Evolutionary conservation across 2,888 invertebrate species (phyloP), one percentile per base, ranked within the genome.

Genomic region (Drosophila subsilvestris): DNA sequence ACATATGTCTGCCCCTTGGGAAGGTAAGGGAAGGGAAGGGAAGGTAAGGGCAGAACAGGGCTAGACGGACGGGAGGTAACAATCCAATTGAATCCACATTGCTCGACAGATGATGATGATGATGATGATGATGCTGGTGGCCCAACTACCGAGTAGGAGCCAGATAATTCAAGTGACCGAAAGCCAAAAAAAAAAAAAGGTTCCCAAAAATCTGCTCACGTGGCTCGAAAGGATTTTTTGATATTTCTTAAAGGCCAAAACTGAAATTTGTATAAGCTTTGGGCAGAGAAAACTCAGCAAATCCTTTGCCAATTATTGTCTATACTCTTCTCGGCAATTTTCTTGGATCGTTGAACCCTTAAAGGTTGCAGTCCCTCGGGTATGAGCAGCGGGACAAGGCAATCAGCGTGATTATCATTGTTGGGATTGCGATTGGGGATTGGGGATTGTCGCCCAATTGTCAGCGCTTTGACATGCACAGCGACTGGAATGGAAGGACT

Each of bases 381-480:
- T 2, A 5, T 5, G 32, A 12, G 47, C 63, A 66, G 63, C 69
- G 63, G 37, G 66, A 48, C 49, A 37, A 37, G 66, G 50, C 49
- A 37, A 37, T 37, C 37, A 37, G n/a, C 42, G 49, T 55, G 58
- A 74, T 81, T 78, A 76, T 79, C 79, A 70, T 73, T 69, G 79
- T 54, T 59, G 60, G 63, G 73, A 81, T 66, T 71, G 63, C 67
- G 32, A 37, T 6, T 37, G 3, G 12, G 12, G 20, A 20, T 54
- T 61, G 60, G 63, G 73, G 37, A 37, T 7, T 7, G 69, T 44
- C 71, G 67, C 56, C 73, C 51, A 76, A 75, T 83, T 86, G 79
- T 78, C 79, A 67, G 65, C 63, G 68, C 82, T 85, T 79, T 87
- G 82, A 81, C 77, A 79, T 74, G 86, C 80, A 81, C 47, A 68